Evolutionary conservation across 2,888 invertebrate species (phyloP).

Genomic region (Folsomia candida): DNA sequence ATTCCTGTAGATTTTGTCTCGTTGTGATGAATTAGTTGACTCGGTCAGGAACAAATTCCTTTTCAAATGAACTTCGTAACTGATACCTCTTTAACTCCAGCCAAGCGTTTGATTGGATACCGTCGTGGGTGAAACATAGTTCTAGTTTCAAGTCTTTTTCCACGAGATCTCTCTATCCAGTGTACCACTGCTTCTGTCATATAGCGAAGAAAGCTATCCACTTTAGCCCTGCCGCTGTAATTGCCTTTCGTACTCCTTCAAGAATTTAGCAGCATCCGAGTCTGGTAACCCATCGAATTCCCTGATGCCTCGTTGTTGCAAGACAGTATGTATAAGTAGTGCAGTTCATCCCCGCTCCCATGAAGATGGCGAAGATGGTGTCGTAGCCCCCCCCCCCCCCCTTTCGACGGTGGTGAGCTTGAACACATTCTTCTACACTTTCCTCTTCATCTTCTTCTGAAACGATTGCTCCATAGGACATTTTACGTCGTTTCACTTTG

Average conservation of each 20-base stretch:
- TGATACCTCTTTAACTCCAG: background rate
- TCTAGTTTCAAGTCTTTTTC: background rate
- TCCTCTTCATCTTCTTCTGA: too few species aligned
- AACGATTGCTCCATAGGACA: too few species aligned
- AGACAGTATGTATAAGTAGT: too few species aligned
- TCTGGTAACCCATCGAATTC: background rate
- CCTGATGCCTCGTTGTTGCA: too few species aligned
- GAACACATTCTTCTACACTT: too few species aligned
- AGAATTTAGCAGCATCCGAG: background rate
- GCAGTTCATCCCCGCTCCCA: too few species aligned
- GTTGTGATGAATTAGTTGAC: background rate
- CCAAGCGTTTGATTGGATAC: background rate
- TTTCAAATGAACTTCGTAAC: background rate
- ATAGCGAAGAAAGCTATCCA: background rate
- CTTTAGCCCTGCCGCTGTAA: background rate
- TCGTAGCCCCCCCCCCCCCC: too few species aligned
- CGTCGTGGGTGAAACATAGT: background rate
- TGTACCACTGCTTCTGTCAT: background rate
- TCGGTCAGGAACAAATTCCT: background rate
- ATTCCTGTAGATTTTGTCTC: background rate
- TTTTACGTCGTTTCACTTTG: too few species aligned
- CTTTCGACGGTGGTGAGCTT: too few species aligned
- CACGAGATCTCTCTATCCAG: conserved; percentile 5
- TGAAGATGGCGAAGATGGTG: too few species aligned
- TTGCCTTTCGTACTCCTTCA: background rate